phyloP scores from a whole-genome alignment of 2,888 invertebrate genomes.

The Zele albiditarsus region DNA sequence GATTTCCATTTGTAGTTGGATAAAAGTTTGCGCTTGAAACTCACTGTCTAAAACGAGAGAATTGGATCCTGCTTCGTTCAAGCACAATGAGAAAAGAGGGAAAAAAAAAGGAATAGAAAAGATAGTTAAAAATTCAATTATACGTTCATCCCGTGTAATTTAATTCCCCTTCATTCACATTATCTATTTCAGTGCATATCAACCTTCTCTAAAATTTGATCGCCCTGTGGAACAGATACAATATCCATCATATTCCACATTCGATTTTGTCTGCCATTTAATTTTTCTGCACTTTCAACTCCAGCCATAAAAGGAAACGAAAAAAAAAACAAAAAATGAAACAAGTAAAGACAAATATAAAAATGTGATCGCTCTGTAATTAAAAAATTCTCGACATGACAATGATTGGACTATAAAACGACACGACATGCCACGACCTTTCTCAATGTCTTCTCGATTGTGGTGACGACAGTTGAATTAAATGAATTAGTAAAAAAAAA shows the following conservation, averaged over 20 bases:
- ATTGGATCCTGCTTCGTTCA: not conserved
- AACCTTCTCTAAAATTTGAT: not conserved
- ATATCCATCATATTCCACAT: too few relatives aligned
- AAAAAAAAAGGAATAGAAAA: not conserved
- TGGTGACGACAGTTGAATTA: slow-evolving; percentile 15
- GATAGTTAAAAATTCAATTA: not conserved
- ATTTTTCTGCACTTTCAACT: too few relatives aligned
- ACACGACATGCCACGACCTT: slow-evolving; percentile 1
- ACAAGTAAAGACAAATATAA: not conserved
- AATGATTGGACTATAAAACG: not conserved
- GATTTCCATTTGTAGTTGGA: not conserved
- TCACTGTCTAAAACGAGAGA: too few relatives aligned
- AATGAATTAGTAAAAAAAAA: slow-evolving; percentile 13
- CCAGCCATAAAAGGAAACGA: too few relatives aligned
- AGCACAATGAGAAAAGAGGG: not conserved
- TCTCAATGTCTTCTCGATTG: not conserved
- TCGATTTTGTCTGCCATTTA: too few relatives aligned
- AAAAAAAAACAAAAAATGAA: not conserved
- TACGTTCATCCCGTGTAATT: not conserved
- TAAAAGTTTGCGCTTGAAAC: not conserved
- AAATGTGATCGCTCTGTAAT: not conserved
- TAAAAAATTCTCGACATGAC: slow-evolving; percentile 1
- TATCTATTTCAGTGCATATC: not conserved
- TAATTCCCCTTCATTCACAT: not conserved
- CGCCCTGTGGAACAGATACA: not conserved